Conservation (phyloP, 2,113 vertebrate species). For the Diglossa brunneiventris region DNA sequence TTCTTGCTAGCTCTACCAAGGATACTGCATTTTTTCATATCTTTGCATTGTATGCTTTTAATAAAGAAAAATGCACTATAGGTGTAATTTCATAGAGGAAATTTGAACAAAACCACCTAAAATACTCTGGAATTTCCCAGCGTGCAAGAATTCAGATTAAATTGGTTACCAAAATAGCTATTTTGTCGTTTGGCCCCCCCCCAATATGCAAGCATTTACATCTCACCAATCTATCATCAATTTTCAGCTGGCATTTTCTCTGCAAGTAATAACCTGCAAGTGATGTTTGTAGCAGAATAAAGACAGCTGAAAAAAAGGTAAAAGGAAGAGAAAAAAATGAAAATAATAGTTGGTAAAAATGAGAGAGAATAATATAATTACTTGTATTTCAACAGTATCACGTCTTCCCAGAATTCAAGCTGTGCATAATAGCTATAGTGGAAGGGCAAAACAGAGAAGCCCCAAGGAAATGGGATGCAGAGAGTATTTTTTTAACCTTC, state of each 20-base stretch:
- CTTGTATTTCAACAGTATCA: slow-evolving; percentile 25
- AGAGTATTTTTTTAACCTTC: slow-evolving; percentile 34
- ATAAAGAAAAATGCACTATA: not conserved
- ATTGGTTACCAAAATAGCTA: not conserved
- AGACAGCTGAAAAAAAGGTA: not conserved
- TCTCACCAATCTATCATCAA: not conserved
- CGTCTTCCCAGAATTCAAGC: slow-evolving; percentile 35
- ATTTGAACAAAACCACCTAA: not conserved
- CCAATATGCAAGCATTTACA: slow-evolving; percentile 2
- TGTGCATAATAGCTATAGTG: slow-evolving; percentile 22
- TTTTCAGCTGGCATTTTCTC: slow-evolving; percentile 21
- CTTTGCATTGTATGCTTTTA: not conserved
- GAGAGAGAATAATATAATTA: slow-evolving; percentile 22
- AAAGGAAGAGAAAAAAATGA: not conserved
- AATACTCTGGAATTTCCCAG: not conserved
- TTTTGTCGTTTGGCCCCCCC: not conserved
- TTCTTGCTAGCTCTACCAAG: not conserved
- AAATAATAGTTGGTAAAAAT: not conserved
- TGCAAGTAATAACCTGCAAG: slow-evolving; percentile 18
- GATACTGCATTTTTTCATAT: not conserved
- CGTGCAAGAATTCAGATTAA: not conserved
- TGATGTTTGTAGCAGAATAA: not conserved
- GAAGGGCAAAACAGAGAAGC: slow-evolving; percentile 20
- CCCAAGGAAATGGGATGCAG: slow-evolving; percentile 13
- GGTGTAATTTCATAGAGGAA: not conserved